Base-by-base conservation (phyloP, 92 coral and sea anemone species). In the Pocillopora meandrina region DNA sequence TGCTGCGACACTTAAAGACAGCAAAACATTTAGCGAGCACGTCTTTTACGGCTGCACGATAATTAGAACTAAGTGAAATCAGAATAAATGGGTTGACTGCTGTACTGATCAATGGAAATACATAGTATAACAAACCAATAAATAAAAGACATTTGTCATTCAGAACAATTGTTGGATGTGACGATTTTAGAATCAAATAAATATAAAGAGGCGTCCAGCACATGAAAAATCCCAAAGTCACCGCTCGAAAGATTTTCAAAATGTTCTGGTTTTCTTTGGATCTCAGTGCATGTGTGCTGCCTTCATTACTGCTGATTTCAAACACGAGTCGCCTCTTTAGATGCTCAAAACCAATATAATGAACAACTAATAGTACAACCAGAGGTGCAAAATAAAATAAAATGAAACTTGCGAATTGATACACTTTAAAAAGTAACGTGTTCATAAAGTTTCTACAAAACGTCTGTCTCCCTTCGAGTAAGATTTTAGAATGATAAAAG, bases 181-280 rank as follows among this genome's bases (percentile, higher is more conserved):
- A 61, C 74, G 56, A 5, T 79, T 66, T 65, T 18, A 79, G 72
- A 65, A 79, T 42, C 72, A 79, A 17, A 12, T 65, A 79, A 47
- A 65, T 16, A 49, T 66, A 79, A 16, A 79, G 73, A n/a, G 83
- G 83, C 63, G 83, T 79, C 83, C 83, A 79, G 62, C 83, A 65
- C 14, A 14, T 56, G 68, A 64, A 79, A 64, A 79, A 79, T 65
- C 72, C 73, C 11, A 78, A 11, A 19, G 63, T 19, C 7, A 78
- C 42, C 1, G 82, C 61, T 36, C 57, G 59, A 64, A 79, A 65
- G 42, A 79, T 64, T 62, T 49, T 79, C 83, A 79, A 36, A 5
- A 79, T 20, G 72, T 79, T 79, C 12, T 79, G 42, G 10, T 79
- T 79, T 31, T 79, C 73, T 16, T 23, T 79, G 11, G 17, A 18